A percentile compares a stretch with the other conserved stretches of the same genome.
Conservation (phyloP, 2,113 vertebrate genomes). For the Bos indicus region DNA sequence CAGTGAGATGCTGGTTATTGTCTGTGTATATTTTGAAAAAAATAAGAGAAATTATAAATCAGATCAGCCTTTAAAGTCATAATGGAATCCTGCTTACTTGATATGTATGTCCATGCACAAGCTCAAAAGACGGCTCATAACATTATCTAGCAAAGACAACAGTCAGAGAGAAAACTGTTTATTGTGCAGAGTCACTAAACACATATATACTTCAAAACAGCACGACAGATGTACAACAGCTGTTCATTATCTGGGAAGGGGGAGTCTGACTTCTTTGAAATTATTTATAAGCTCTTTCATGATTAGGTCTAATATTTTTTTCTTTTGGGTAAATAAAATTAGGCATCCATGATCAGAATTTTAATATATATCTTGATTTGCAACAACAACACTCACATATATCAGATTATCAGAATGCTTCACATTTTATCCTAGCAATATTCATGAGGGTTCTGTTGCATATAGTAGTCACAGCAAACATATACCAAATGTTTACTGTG, state of each 20-base stretch:
- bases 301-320: constrained; percentile 25
- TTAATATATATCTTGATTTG: constrained; percentile 18
- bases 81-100: background rate
- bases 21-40: background rate
- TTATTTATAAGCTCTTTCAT: constrained; percentile 36
- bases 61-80: constrained; percentile 11
- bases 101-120: background rate
- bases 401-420: constrained; percentile 5
- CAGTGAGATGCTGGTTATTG: background rate
- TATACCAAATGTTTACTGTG: background rate
- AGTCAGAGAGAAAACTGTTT: background rate
- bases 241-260: constrained; percentile 18
- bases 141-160: background rate
- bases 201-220: background rate
- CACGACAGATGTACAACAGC: constrained; percentile 16
- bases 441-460: background rate
- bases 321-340: constrained; percentile 35
- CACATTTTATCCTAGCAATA: background rate
- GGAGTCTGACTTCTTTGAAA: constrained; percentile 19
- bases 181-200: background rate
- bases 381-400: background rate
- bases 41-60: constrained; percentile 14
- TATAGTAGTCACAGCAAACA: background rate
- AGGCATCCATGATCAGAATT: constrained; percentile 22
- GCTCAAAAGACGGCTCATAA: background rate